Evolutionary conservation across 2,888 invertebrate species (phyloP).

Genomic region (Ceraclea dissimilis): DNA sequence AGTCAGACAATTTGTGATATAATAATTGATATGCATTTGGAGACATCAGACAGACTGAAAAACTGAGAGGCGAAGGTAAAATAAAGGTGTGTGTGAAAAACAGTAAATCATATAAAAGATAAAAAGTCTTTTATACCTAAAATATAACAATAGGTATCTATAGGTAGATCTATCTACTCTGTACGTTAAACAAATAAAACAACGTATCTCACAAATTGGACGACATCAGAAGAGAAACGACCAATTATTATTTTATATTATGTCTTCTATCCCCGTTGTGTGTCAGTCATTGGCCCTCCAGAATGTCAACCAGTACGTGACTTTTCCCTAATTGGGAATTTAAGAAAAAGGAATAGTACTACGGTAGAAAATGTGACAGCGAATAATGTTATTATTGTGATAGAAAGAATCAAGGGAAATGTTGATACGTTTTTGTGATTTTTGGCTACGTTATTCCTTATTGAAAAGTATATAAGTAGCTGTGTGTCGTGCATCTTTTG

Average conservation of each 20-base stretch:
- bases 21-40: too few relatives aligned
- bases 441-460: not conserved
- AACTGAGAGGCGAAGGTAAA: too few relatives aligned
- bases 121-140: too few relatives aligned
- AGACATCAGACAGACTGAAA: too few relatives aligned
- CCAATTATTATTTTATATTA: conserved; percentile 13
- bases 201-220: conserved; percentile 7
- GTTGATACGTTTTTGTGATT: not conserved
- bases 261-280: not conserved
- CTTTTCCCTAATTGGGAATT: conserved; percentile 12
- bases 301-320: conserved; percentile 7
- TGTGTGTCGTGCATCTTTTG: too few relatives aligned
- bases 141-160: too few relatives aligned
- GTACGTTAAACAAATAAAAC: not conserved
- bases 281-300: conserved; percentile 14
- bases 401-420: not conserved
- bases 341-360: not conserved
- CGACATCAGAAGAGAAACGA: conserved; percentile 9
- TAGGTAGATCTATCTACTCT: too few relatives aligned
- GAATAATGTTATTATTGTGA: not conserved
- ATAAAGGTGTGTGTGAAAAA: too few relatives aligned
- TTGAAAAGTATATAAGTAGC: too few relatives aligned
- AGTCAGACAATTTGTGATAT: too few relatives aligned
- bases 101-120: too few relatives aligned
- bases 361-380: not conserved